Evolutionary conservation across 2,113 vertebrate species (phyloP), one percentile per base, ranked within the genome.

Genomic region (Hemicordylus capensis): DNA sequence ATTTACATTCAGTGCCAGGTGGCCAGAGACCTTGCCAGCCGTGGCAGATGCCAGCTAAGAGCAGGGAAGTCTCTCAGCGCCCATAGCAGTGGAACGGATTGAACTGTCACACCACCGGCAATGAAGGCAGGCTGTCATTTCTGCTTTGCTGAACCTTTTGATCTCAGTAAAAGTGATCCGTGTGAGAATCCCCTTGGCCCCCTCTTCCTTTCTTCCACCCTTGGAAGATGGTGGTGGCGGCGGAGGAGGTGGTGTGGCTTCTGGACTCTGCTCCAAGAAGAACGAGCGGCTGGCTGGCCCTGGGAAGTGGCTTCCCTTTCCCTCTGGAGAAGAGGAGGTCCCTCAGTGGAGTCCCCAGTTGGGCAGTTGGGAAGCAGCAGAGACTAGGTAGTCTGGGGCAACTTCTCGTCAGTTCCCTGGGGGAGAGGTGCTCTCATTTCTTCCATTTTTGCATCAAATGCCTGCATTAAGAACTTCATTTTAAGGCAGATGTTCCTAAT

Each of bases 171-270:
- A 48, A 54, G 37, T 81, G 70, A 74, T 46, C 20, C 14, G n/a
- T 11, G 59, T 59, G 85, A 80, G 77, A 86, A 81, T 56, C 80
- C 10, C 34, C 39, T 7, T 58, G 56, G n/a, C 44, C 46, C 76
- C 83, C n/a, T 48, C 0, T 1, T 70, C 14, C 28, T 58, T 72
- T 31, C 64, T 59, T 78, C 20, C 51, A 74, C 20, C 46, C 20
- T 0, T 0, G 54, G 70, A 91, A 46, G n/a, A n/a, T n/a, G n/a
- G n/a, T n/a, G n/a, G n/a, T n/a, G 54, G 31, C 67, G 37, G 9
- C 76, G n/a, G 14, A 54, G 48, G 31, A 77, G 22, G 26, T 70
- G 42, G 14, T 56, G 44, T 20, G 28, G 22, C 31, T 2, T 0
- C 66, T 22, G n/a, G 39, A 28, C 0, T 0, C 37, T 28, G 77